A percentile compares a stretch with the other conserved stretches of the same genome.
phyloP scores from a whole-genome alignment of 1,140 invertebrate species.

The Caerostris darwini region DNA sequence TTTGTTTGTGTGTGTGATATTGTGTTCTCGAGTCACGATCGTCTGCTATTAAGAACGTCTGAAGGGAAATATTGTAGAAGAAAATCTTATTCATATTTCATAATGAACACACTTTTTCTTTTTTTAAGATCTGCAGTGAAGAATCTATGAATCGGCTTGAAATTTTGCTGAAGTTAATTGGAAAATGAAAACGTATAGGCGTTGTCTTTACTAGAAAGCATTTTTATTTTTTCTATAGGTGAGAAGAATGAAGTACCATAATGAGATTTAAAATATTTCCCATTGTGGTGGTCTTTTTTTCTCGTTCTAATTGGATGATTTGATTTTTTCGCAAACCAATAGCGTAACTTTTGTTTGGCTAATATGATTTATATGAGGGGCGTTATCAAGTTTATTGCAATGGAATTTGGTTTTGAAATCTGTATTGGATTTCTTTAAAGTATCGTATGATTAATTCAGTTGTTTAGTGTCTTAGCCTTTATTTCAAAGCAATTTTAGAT shows the following conservation, averaged over 20 bases:
- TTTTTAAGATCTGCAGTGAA: neutral
- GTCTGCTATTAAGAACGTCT: conserved; percentile 18
- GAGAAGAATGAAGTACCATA: conserved; percentile 20
- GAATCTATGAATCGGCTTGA: conserved; percentile 43
- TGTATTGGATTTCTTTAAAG: neutral
- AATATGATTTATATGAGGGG: conserved; percentile 49
- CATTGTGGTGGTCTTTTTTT: conserved; percentile 46
- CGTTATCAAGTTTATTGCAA: conserved; percentile 1
- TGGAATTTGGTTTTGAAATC: neutral
- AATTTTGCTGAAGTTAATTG: conserved; percentile 62
- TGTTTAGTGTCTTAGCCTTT: no score
- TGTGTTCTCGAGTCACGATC: conserved; percentile 63
- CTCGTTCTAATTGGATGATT: conserved; percentile 39
- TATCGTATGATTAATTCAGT: neutral
- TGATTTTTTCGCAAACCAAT: conserved; percentile 36
- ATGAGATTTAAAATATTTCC: conserved; percentile 46
- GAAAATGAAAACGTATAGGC: conserved; percentile 59
- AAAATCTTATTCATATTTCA: conserved; percentile 21
- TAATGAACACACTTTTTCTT: conserved; percentile 34
- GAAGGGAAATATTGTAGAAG: conserved; percentile 9
- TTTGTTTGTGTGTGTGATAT: conserved; percentile 39
- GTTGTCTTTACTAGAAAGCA: neutral
- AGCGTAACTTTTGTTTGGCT: conserved; percentile 11
- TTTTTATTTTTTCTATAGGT: neutral
- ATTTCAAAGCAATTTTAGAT: no score